These are phyloP conservation scores for Drosophila lacicola DNA, from an alignment of 2,888 invertebrate species.

Conservation along the genomic window DNA sequence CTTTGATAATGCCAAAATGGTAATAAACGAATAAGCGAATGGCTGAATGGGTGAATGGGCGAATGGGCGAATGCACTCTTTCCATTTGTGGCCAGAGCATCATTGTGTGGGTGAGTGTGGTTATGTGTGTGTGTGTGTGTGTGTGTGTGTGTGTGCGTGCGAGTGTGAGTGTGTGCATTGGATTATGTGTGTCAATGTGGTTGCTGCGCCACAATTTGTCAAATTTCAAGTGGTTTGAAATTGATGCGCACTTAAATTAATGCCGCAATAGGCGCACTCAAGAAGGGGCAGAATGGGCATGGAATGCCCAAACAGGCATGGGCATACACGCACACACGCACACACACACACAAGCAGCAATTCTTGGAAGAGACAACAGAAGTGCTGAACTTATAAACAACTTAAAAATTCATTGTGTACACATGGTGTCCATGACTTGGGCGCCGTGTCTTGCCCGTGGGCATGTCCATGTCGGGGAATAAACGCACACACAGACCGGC, in stretches of 20 bases:
- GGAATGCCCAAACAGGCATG: slow-evolving; percentile 6
- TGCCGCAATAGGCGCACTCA: slow-evolving; percentile 29
- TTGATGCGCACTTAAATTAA: slow-evolving; percentile 66
- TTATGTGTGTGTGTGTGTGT: slow-evolving; percentile 9
- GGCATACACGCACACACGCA: slow-evolving; percentile 1
- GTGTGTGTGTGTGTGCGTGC: slow-evolving; percentile 4
- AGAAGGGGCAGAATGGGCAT: slow-evolving; percentile 1
- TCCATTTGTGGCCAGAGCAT: slow-evolving; percentile 20
- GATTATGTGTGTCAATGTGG: slow-evolving; percentile 55
- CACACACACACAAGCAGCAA: not conserved
- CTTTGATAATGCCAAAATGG: slow-evolving; percentile 68
- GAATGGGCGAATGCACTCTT: slow-evolving; percentile 26
- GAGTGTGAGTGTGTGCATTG: slow-evolving; percentile 5
- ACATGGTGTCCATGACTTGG: slow-evolving; percentile 66
- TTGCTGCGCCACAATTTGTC: slow-evolving; percentile 70
- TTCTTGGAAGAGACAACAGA: slow-evolving; percentile 5
- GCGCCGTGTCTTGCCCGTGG: slow-evolving; percentile 37
- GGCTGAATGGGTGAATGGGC: slow-evolving; percentile 14
- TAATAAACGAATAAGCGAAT: slow-evolving; percentile 45
- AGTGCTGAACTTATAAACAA: slow-evolving; percentile 71
- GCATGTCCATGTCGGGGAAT: slow-evolving; percentile 44
- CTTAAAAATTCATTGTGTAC: slow-evolving; percentile 82
- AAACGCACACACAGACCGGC: slow-evolving; percentile 14
- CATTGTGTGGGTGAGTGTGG: not conserved
- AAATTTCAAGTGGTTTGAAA: slow-evolving; percentile 74